Evolutionary conservation across 2,797 vertebrate genomes (phyloP).

Genomic region (Erethizon dorsatum): DNA sequence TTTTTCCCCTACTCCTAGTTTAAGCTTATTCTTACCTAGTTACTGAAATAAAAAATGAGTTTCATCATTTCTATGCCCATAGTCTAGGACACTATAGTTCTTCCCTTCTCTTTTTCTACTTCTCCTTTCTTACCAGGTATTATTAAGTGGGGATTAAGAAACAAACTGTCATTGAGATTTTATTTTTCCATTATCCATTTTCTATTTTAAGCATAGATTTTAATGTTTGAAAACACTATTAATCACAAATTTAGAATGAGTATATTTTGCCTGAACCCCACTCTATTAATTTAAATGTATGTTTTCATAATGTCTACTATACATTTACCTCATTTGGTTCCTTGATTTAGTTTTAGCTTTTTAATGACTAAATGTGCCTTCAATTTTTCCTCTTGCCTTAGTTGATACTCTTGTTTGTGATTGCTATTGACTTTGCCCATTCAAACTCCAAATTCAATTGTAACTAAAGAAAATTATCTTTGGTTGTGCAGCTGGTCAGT

Average conservation of each 20-base stretch:
- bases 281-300: neutral
- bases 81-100: no score
- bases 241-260: neutral
- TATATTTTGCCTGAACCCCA: neutral
- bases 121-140: neutral
- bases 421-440: neutral
- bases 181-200: neutral
- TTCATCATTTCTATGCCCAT: neutral
- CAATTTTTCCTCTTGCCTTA: neutral
- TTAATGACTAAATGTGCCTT: neutral
- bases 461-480: neutral
- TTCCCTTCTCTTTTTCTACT: neutral
- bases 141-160: neutral
- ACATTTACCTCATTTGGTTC: neutral
- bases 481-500: neutral
- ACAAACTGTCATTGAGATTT: neutral
- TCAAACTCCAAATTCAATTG: neutral
- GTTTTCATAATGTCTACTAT: neutral
- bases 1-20: neutral
- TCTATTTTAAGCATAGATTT: neutral
- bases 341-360: slow-evolving; percentile 13
- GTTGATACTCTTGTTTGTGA: neutral
- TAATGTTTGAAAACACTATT: neutral
- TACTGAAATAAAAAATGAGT: neutral
- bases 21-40: neutral